A percentile compares a stretch with the other conserved stretches of the same genome.
Evolutionary conservation across 2,797 vertebrate genomes (phyloP).

Genomic region (Pseudopleuronectes americanus): DNA sequence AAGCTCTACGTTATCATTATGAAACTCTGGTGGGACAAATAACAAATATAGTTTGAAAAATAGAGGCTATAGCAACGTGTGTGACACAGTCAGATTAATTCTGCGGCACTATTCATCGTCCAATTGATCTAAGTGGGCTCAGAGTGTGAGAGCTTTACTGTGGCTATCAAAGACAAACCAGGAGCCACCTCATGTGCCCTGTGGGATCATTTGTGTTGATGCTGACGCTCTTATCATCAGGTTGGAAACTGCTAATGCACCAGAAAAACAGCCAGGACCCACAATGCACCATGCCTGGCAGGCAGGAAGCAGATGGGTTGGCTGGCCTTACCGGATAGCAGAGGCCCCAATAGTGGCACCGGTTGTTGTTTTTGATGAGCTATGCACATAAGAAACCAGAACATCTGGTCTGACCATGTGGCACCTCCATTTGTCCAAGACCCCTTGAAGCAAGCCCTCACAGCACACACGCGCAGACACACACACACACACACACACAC

Average conservation of each 20-base stretch:
- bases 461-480: slow-evolving; percentile 12
- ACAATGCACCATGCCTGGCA: slow-evolving; percentile 76
- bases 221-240: not conserved
- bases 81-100: no score
- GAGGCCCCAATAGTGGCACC: slow-evolving; percentile 80
- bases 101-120: not conserved
- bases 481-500: slow-evolving; percentile 30
- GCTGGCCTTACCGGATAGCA: slow-evolving; percentile 75
- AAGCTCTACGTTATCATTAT: no score
- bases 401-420: slow-evolving; percentile 94
- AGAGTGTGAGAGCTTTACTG: not conserved
- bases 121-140: no score
- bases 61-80: no score
- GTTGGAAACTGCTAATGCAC: slow-evolving; percentile 42
- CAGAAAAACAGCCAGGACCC: slow-evolving; percentile 64
- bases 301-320: slow-evolving; percentile 89
- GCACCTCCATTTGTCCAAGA: slow-evolving; percentile 83
- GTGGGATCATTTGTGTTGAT: slow-evolving; percentile 15
- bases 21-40: no score
- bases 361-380: slow-evolving; percentile 87
- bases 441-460: slow-evolving; percentile 75
- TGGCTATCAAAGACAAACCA: not conserved
- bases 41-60: no score
- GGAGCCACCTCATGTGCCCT: not conserved
- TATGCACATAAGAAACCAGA: slow-evolving; percentile 85